phyloP scores from a whole-genome alignment of 2,797 vertebrate genomes.

The Xiphophorus birchmanni region DNA sequence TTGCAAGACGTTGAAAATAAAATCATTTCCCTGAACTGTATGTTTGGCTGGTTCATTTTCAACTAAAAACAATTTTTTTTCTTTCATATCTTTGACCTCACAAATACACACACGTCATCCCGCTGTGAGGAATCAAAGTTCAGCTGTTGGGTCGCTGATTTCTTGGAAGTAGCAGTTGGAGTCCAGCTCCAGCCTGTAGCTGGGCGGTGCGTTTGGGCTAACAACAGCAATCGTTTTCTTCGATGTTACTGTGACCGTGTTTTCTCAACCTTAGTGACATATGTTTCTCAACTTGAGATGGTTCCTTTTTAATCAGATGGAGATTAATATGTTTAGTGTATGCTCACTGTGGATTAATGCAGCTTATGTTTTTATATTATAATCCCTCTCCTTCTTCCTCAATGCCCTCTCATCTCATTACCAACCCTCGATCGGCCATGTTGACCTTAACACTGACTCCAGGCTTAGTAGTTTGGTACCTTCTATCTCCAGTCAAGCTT shows the following conservation, averaged over 20 bases:
- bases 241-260: slow-evolving; percentile 70
- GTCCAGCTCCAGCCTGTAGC: slow-evolving; percentile 40
- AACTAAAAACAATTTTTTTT: slow-evolving; percentile 42
- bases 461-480: slow-evolving; percentile 30
- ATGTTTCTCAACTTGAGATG: slow-evolving; percentile 71
- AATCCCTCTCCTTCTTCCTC: slow-evolving; percentile 23
- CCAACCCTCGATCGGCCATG: slow-evolving; percentile 27
- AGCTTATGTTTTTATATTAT: slow-evolving; percentile 67
- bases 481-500: neutral
- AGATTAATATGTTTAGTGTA: slow-evolving; percentile 62
- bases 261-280: slow-evolving; percentile 74
- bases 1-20: slow-evolving; percentile 26
- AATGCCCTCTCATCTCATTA: slow-evolving; percentile 41
- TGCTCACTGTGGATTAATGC: slow-evolving; percentile 77
- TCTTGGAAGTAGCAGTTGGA: slow-evolving; percentile 66
- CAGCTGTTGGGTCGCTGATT: slow-evolving; percentile 70
- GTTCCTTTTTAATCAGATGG: slow-evolving; percentile 70
- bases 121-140: slow-evolving; percentile 62
- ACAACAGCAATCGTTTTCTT: slow-evolving; percentile 59
- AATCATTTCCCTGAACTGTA: slow-evolving; percentile 44
- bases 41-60: slow-evolving; percentile 32
- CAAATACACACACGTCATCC: slow-evolving; percentile 37
- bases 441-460: slow-evolving; percentile 31
- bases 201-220: slow-evolving; percentile 48
- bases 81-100: slow-evolving; percentile 53